A percentile compares a stretch with the other conserved stretches of the same genome.
These are phyloP conservation scores for Coenonympha arcania DNA, from an alignment of 2,888 invertebrate genomes.

Conservation along the genomic window DNA sequence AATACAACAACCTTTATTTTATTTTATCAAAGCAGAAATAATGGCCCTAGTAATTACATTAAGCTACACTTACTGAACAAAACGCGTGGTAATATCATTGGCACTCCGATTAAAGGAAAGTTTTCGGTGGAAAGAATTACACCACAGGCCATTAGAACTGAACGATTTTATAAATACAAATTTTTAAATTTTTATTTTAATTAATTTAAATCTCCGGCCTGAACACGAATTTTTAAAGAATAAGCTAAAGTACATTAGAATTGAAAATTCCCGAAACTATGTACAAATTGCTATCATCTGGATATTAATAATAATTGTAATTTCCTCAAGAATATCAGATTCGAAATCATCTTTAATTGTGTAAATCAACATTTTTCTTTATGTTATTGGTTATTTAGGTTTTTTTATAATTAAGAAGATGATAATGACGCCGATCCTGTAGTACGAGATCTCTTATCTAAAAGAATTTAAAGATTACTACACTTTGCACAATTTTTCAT, in stretches of 20 bases:
- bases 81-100: slow-evolving; percentile 30
- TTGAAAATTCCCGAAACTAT: background rate
- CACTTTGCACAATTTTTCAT: too few relatives aligned
- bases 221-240: background rate
- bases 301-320: too few relatives aligned
- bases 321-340: too few relatives aligned
- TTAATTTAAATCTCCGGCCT: background rate
- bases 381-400: too few relatives aligned
- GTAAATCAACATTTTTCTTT: too few relatives aligned
- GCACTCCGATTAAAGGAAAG: slow-evolving; percentile 37
- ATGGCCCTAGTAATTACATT: slow-evolving; percentile 19
- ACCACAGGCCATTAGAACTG: slow-evolving; percentile 38
- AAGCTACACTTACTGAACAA: slow-evolving; percentile 5
- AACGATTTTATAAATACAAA: slow-evolving; percentile 7
- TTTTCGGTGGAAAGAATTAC: slow-evolving; percentile 48
- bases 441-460: too few relatives aligned
- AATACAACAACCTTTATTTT: slow-evolving; percentile 47
- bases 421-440: too few relatives aligned
- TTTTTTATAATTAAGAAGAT: too few relatives aligned
- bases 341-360: too few relatives aligned
- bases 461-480: too few relatives aligned
- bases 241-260: background rate
- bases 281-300: too few relatives aligned
- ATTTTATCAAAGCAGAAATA: slow-evolving; percentile 21
- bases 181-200: background rate